Evolutionary conservation across 2,113 vertebrate genomes (phyloP).

Genomic region (Edolisoma coerulescens): DNA sequence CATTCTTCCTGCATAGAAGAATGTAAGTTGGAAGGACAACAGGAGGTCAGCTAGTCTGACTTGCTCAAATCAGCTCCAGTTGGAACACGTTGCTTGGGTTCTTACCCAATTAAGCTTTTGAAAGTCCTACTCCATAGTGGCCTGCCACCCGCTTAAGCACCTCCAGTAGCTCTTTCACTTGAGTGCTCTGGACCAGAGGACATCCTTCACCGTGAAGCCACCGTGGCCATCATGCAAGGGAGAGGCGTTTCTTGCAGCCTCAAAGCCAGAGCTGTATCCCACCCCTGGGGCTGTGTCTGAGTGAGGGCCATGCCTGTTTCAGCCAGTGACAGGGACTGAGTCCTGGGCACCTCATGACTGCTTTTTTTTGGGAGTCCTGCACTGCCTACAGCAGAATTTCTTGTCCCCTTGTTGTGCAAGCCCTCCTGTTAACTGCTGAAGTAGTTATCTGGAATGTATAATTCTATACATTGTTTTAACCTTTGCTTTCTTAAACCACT

Average conservation of each 20-base stretch:
- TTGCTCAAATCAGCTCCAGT: background rate
- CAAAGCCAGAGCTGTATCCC: background rate
- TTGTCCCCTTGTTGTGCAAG: background rate
- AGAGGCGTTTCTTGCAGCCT: background rate
- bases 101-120: background rate
- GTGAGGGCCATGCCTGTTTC: accelerated
- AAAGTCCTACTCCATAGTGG: accelerated
- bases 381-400: background rate
- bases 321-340: background rate
- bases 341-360: background rate
- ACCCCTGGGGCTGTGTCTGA: background rate
- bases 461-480: background rate
- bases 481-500: background rate
- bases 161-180: background rate
- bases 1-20: accelerated
- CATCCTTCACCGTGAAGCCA: background rate
- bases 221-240: background rate
- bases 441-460: background rate
- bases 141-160: background rate
- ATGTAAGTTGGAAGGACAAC: background rate
- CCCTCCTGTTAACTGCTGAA: background rate
- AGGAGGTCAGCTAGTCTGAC: background rate
- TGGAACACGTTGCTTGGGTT: background rate
- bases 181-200: background rate
- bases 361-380: background rate